phyloP scores from a whole-genome alignment of 2,113 vertebrate species.

The Heterotis niloticus region DNA sequence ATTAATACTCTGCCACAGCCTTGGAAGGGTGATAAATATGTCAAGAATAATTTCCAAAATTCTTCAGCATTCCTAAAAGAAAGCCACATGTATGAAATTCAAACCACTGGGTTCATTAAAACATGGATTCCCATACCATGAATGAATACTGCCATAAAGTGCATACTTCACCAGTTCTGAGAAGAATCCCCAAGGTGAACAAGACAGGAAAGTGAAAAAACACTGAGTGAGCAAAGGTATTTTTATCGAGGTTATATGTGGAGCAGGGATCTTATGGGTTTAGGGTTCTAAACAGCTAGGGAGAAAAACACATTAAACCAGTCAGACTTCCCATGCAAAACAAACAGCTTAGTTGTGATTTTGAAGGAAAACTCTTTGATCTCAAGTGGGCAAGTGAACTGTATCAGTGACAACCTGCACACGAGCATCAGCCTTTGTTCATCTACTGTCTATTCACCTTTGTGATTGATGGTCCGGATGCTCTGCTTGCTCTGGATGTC shows the following conservation, averaged over 20 bases:
- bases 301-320: background rate
- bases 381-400: background rate
- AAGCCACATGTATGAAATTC: no score
- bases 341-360: background rate
- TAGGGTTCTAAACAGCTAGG: background rate
- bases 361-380: background rate
- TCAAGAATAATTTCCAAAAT: no score
- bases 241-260: background rate
- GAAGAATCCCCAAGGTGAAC: background rate
- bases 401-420: background rate
- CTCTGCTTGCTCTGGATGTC: slow-evolving; percentile 93
- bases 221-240: background rate
- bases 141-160: no score
- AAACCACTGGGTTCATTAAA: no score
- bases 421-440: background rate
- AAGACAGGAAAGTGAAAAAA: background rate
- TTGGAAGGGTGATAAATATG: no score
- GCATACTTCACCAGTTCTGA: background rate
- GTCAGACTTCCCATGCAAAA: background rate
- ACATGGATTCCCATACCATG: no score
- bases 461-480: slow-evolving; percentile 77
- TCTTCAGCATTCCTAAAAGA: no score
- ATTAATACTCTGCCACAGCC: no score
- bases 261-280: background rate
- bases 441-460: slow-evolving; percentile 65